Base-by-base conservation (phyloP, 2,113 vertebrate species). In the Hemicordylus capensis region DNA sequence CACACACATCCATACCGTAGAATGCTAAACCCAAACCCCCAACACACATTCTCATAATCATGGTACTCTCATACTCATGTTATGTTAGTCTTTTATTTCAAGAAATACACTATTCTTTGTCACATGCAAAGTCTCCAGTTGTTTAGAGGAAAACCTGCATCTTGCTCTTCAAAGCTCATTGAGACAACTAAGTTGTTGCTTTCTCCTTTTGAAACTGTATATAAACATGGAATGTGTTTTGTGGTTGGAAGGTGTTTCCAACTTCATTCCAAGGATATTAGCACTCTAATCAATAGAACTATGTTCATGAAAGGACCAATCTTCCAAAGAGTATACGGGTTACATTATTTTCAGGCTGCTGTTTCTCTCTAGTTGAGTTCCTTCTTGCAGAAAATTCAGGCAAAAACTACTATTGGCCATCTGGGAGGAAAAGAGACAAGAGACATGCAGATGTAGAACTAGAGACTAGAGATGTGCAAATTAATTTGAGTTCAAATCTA, bases 191-290 rank as follows among this genome's bases (percentile, higher is more conserved):
- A n/a, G 10, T 58, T 76, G 42, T 26, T 51, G 4, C 9, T 37
- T 77, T 84, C 46, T 28, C 0, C 6, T 9, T 5, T 7, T 17
- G 87, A 69, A 15, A 11, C 2, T 56, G 74, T 61, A 80, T 4
- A 42, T 80, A 1, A 2, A 11, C 31, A 88, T 46, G 0, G 1
- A 0, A 0, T 31, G 3, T 37, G 28, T 22, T 78, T 26, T 0
- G 1, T 37, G 63, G 75, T 77, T 59, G 0, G 2, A 54, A 88
- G 85, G 81, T 83, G 87, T 92, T 84, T 88, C 64, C 87, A 76
- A n/a, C n/a, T n/a, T n/a, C n/a, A n/a, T n/a, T n/a, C n/a, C 91
- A 80, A 87, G 72, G 90, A 88, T 67, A 76, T 81, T 76, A 89
- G 90, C 39, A 4, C 24, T 66, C 58, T 3, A 34, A 76, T 14